Conservation (phyloP, 2,888 invertebrate species). For the Automeris io region DNA sequence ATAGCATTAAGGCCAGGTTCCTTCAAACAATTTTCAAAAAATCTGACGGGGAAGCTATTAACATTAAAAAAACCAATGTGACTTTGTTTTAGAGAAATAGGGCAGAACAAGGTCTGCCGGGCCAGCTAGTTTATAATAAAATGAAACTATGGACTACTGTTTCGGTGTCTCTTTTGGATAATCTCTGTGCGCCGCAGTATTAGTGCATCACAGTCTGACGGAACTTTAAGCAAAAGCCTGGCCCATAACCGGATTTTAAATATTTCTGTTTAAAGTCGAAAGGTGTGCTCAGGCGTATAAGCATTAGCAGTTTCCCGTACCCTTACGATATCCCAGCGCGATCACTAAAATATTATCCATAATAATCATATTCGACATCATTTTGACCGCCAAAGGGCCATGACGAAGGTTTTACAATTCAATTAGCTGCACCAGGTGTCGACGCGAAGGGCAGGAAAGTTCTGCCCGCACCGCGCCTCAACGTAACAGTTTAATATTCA, state of each 20-base stretch:
- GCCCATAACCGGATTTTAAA: conserved; percentile 5
- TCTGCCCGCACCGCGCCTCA: conserved; percentile 36
- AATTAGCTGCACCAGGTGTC: conserved; percentile 70
- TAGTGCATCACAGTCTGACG: background rate
- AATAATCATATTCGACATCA: conserved; percentile 63
- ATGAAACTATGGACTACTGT: too few species aligned
- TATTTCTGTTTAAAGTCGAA: conserved; percentile 10
- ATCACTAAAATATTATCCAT: conserved; percentile 58
- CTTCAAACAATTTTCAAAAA: too few species aligned
- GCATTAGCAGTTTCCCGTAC: conserved; percentile 37
- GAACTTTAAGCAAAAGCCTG: background rate
- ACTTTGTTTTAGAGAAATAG: too few species aligned
- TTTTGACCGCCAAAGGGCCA: conserved; percentile 67
- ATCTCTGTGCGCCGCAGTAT: too few species aligned
- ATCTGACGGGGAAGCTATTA: too few species aligned
- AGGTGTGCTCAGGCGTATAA: conserved; percentile 15
- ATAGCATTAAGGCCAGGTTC: too few species aligned
- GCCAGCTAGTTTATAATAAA: too few species aligned
- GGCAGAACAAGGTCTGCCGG: too few species aligned
- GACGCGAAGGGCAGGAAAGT: conserved; percentile 52
- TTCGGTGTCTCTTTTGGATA: too few species aligned
- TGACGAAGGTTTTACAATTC: conserved; percentile 72
- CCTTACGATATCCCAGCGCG: conserved; percentile 41
- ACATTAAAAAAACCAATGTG: too few species aligned
- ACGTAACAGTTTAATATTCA: conserved; percentile 53